phyloP scores from a whole-genome alignment of 2,797 vertebrate species.

The Chelonia mydas region DNA sequence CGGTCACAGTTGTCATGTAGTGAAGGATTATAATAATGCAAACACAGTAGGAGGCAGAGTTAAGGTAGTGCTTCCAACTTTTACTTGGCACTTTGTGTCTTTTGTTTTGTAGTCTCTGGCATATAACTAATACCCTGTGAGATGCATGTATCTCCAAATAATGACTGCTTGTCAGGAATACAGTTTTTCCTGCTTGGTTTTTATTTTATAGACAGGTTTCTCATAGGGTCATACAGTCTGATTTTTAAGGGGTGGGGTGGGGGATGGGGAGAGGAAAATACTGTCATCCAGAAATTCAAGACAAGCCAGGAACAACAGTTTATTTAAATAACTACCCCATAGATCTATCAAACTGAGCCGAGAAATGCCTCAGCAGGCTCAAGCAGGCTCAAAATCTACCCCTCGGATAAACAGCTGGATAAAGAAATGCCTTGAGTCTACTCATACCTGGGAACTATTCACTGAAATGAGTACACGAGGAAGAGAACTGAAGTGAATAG shows the following conservation, averaged over 20 bases:
- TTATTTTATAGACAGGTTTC: constrained; percentile 72
- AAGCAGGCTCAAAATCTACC: constrained; percentile 7
- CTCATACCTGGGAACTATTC: constrained; percentile 35
- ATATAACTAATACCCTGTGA: constrained; percentile 35
- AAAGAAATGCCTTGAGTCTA: not conserved
- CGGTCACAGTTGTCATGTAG: not conserved
- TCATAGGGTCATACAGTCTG: constrained; percentile 59
- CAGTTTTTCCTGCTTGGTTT: constrained; percentile 59
- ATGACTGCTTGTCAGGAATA: constrained; percentile 69
- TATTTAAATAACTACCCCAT: constrained; percentile 68
- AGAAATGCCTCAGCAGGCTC: constrained; percentile 47
- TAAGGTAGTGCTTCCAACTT: constrained; percentile 64
- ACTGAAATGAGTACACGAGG: not conserved
- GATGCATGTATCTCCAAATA: constrained; percentile 60
- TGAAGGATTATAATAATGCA: not conserved
- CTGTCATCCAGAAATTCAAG: constrained; percentile 60
- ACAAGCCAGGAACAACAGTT: constrained; percentile 53
- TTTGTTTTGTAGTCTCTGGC: constrained; percentile 53
- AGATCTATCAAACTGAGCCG: constrained; percentile 60
- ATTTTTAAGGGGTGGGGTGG: constrained; percentile 41
- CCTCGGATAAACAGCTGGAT: not conserved
- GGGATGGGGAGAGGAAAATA: not conserved
- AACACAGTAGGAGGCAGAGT: constrained; percentile 54
- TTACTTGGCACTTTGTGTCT: constrained; percentile 56
- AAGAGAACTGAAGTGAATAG: not conserved